Evolutionary conservation across 2,113 vertebrate genomes (phyloP), one percentile per base, ranked within the genome.

Genomic region (Salvator merianae): DNA sequence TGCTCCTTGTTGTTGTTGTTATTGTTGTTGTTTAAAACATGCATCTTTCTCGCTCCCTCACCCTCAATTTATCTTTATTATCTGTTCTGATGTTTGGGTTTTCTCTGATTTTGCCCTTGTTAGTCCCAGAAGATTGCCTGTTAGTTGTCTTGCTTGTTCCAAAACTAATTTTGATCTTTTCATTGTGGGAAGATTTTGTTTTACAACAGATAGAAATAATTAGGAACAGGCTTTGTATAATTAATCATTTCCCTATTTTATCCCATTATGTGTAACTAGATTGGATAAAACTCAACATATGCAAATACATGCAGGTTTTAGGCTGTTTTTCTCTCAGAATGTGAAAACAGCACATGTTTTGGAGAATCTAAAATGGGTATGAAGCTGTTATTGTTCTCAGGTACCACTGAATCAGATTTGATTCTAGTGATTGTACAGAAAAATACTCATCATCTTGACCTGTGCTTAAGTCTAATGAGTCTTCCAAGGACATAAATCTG

Each of bases 101-200:
- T 62, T 74, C 38, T 36, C 26, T n/a, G 8, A 26, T 65, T 4
- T 79, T 34, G 34, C 7, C 14, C 50, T 32, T 43, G 24, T 14
- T 28, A 71, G 7, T 78, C 38, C 13, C 30, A 34, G 76, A 71
- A 77, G 10, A 69, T 40, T 22, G 36, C 55, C 24, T 20, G 28
- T 65, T 40, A 79, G 30, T 59, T 62, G n/a, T 36, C 24, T 76
- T 24, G 50, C 73, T 16, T 71, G 68, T 59, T 81, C 55, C 79
- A 26, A 71, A 59, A 59, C n/a, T 66, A 66, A 65, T 66, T 43
- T 79, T 53, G 78, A 80, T 80, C 30, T 68, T 69, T 80, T 59
- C 12, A 71, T 43, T 47, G 10, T 71, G 20, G 24, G 66, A 69
- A 77, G 43, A 40, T 69, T 70, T 70, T 53, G 7, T 55, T 69